Evolutionary conservation across 2,113 vertebrate species (phyloP).

Genomic region (Fulica atra): DNA sequence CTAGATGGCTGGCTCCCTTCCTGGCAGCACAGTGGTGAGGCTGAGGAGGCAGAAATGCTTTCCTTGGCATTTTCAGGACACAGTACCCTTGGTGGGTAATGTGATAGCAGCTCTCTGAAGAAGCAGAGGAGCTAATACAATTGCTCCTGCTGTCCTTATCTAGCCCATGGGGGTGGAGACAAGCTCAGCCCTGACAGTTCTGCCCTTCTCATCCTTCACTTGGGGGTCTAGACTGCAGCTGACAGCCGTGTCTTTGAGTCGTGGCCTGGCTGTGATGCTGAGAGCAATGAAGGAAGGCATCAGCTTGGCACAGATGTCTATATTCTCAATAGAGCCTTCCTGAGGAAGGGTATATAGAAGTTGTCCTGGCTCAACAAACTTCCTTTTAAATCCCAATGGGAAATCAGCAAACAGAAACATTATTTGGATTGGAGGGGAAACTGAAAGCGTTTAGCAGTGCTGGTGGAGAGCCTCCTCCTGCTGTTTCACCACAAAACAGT

Average conservation of each 20-base stretch:
- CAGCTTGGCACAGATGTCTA: not conserved
- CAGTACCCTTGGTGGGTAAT: not conserved
- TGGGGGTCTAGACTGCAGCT: not conserved
- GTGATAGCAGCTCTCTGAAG: not conserved
- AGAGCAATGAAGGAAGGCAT: not conserved
- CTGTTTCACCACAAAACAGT: not conserved
- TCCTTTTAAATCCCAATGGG: not conserved
- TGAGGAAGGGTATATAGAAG: not conserved
- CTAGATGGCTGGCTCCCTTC: not conserved
- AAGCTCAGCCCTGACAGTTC: not conserved
- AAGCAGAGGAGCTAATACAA: not conserved
- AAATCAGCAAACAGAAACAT: not conserved
- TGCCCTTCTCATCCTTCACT: not conserved
- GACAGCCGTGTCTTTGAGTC: not conserved
- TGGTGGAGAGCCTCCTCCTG: not conserved
- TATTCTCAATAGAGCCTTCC: not conserved
- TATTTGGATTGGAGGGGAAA: not conserved
- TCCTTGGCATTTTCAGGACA: not conserved
- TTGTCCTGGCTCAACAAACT: not conserved
- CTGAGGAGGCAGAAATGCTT: not conserved
- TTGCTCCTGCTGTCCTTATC: not conserved
- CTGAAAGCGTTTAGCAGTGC: not conserved
- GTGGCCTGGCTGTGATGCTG: not conserved
- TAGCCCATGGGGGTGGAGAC: not conserved
- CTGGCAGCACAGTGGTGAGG: not conserved